These are phyloP conservation scores for Ctenicera cuprea DNA, from an alignment of 2,888 invertebrate species.

Conservation along the genomic window DNA sequence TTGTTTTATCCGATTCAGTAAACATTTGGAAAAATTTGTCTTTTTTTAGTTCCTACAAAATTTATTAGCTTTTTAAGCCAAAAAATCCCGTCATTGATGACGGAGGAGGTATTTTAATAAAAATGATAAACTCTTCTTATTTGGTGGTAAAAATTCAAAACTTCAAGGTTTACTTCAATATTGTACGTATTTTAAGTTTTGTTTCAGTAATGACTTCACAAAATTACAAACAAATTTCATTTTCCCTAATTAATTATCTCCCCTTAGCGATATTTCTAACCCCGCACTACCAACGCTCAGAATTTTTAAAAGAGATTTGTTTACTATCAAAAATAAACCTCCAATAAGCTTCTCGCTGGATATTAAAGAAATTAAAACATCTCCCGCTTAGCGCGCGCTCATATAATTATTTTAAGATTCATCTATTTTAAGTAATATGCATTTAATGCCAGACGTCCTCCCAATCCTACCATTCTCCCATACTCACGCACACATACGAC, in stretches of 20 bases:
- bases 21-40: too few species aligned
- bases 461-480: not conserved
- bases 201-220: too few species aligned
- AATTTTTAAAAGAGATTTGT: slow-evolving; percentile 33
- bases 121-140: too few species aligned
- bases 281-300: not conserved
- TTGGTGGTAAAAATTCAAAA: not conserved
- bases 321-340: slow-evolving; percentile 45
- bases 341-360: slow-evolving; percentile 38
- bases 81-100: too few species aligned
- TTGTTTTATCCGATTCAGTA: too few species aligned
- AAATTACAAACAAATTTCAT: too few species aligned
- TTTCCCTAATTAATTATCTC: not conserved
- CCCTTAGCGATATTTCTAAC: too few species aligned
- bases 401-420: slow-evolving; percentile 64
- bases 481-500: not conserved
- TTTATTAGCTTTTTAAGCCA: too few species aligned
- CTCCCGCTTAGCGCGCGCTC: slow-evolving; percentile 49
- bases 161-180: not conserved
- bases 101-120: too few species aligned
- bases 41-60: too few species aligned
- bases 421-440: slow-evolving; percentile 59
- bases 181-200: too few species aligned
- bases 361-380: slow-evolving; percentile 50
- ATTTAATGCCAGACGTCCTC: slow-evolving; percentile 37